phyloP scores from a whole-genome alignment of 2,113 vertebrate species.

The Uropsilus gracilis region DNA sequence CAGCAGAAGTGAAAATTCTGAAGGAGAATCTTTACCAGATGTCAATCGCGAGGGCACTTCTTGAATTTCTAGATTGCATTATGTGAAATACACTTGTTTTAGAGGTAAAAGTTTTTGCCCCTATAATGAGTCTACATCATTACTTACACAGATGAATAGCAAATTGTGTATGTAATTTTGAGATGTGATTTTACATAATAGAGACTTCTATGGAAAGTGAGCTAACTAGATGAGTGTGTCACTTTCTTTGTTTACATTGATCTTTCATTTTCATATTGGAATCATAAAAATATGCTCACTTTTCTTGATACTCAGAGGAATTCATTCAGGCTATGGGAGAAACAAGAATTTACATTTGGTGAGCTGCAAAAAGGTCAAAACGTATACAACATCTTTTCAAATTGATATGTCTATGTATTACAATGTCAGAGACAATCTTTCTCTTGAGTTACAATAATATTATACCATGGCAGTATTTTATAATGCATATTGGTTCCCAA shows the following conservation, averaged over 20 bases:
- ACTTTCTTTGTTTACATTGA: not conserved
- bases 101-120: not conserved
- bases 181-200: not conserved
- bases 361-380: conserved; percentile 31
- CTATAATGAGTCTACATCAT: not conserved
- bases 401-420: not conserved
- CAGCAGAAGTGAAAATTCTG: too few relatives aligned
- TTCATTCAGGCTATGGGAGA: not conserved
- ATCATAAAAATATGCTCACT: not conserved
- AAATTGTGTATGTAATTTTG: not conserved
- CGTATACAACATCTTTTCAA: conserved; percentile 30
- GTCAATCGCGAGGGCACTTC: too few relatives aligned
- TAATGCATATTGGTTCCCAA: not conserved
- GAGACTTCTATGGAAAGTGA: not conserved
- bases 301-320: not conserved
- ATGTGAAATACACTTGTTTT: too few relatives aligned
- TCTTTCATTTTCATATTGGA: not conserved
- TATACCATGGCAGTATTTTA: not conserved
- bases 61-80: too few relatives aligned
- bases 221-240: not conserved
- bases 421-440: not conserved
- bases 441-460: conserved; percentile 26
- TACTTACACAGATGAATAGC: not conserved
- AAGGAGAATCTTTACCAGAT: too few relatives aligned
- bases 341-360: conserved; percentile 52